Base-by-base conservation (phyloP, 1,140 invertebrate species). In the Diachasmimorpha longicaudata region DNA sequence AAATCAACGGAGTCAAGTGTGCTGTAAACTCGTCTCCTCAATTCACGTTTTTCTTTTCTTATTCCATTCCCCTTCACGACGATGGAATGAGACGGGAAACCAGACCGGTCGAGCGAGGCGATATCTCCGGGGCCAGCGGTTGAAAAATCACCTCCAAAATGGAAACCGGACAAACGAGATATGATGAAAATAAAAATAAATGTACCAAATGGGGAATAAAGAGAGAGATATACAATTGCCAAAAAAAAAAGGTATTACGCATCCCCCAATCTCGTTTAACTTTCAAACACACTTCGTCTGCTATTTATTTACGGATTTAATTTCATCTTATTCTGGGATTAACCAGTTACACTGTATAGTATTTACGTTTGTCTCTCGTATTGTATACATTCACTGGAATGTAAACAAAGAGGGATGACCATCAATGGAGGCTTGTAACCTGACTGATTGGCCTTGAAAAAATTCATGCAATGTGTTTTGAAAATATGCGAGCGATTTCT, bases 221-320 rank as follows among this genome's bases (percentile, higher is more conserved):
- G 66, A 23, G 66, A 70, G 78, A 76, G 63, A 52, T 42, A 21
- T 67, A 68, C 74, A 74, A 80, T 81, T 76, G 66, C 81, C 81
- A 80, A 81, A 82, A 82, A 80, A 81, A 82, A 82, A 80, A 81
- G 81, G 81, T 16, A 72, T 78, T 80, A 82, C 77, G 80, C 80
- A 78, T 79, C 75, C 37, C 71, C 19, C n/a, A n/a, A 10, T 25
- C 11, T 31, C 19, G 4, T 25, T 63, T 63, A 5, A 55, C 75
- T 55, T 70, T 69, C 13, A 42, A 55, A 42, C 48, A 21, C 48
- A 3, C 39, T 70, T 19, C 52, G 13, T 13, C 37, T 14, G 23
- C 48, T 72, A 72, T 72, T 72, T 72, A 36, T 55, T 72, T 63
- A 8, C 58, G 58, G 58, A 63, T 25, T 63, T 14, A 23, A 63